Evolutionary conservation across 1,140 invertebrate genomes (phyloP).

Genomic region (Spodoptera litura): DNA sequence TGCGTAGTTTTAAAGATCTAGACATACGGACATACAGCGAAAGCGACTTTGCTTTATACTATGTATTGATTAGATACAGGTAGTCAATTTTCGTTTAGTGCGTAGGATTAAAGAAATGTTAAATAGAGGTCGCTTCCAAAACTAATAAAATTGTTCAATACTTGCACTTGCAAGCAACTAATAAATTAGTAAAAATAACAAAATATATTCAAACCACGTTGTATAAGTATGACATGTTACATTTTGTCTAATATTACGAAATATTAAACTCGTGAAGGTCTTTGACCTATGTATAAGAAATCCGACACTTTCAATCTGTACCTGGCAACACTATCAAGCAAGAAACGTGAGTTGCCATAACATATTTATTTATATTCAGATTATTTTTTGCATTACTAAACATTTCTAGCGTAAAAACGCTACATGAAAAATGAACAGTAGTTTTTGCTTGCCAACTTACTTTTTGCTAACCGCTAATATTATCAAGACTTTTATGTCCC

Average conservation of each 20-base stretch:
- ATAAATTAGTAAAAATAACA: background rate
- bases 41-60: no score
- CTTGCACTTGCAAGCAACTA: background rate
- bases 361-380: constrained; percentile 45
- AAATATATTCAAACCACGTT: background rate
- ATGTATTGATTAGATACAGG: no score
- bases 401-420: constrained; percentile 49
- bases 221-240: background rate
- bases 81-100: no score
- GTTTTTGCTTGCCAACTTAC: constrained; percentile 34
- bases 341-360: constrained; percentile 19
- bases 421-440: constrained; percentile 59
- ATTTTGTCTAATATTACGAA: background rate
- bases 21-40: no score
- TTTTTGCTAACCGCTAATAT: background rate
- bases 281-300: background rate
- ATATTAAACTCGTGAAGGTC: background rate
- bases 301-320: background rate
- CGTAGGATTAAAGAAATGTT: no score
- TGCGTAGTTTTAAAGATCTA: no score
- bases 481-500: background rate
- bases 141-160: background rate
- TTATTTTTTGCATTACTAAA: constrained; percentile 49
- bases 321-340: constrained; percentile 25
- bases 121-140: no score